Evolutionary conservation across 2,113 vertebrate genomes (phyloP), one percentile per base, ranked within the genome.

Genomic region (Ia io): DNA sequence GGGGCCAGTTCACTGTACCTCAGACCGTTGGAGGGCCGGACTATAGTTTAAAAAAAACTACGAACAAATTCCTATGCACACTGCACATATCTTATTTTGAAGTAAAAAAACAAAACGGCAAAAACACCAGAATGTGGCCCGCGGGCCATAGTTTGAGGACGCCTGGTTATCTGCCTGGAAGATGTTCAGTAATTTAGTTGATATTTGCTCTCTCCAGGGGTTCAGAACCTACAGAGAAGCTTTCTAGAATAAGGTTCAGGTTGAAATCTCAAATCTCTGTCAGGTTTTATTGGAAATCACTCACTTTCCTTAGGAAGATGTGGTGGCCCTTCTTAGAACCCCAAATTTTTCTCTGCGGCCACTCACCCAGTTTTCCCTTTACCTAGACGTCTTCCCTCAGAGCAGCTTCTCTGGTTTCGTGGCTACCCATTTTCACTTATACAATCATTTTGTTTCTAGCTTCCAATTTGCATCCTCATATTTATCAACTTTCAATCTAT

Each of bases 331-430:
- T 32, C 9, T 56, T 37, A 9, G 22, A 18, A 3, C 71, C 14
- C 18, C 32, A 23, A 53, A 79, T n/a, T 79, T 37, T 32, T 32
- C 25, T 22, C 25, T 35, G n/a, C 1, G 47, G 3, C 37, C 30
- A 9, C 4, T 12, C 2, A 4, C 37, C 9, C 2, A 2, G 25
- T 13, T 49, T 17, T 78, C 5, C 2, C 0, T 78, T 91, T 40
- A 5, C 4, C 2, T 56, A 0, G 2, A 70, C 3, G 0, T 23
- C 65, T 30, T 47, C 23, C 6, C 3, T 25, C 2, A 25, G 9
- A 77, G 35, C 9, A 18, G 9, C 37, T 22, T n/a, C 5, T 56
- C 59, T 22, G 25, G 5, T 11, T 90, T 76, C 9, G 20, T 63
- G 42, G 6, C 37, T 40, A 40, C 2, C 7, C 49, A 11, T 80